Base-by-base conservation (phyloP, 2,888 invertebrate species). In the Andrena chrysosceles region DNA sequence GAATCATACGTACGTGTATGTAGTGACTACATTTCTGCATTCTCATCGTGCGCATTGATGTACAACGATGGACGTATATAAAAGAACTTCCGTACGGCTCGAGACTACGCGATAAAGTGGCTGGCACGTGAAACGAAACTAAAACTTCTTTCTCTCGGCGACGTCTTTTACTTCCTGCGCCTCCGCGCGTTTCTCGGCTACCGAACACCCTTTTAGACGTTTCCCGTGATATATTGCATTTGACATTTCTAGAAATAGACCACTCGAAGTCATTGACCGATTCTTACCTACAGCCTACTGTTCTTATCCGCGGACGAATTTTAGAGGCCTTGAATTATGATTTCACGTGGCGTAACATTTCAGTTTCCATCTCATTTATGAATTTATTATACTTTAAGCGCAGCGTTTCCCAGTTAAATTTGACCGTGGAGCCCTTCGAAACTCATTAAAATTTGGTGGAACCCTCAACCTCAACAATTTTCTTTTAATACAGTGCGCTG, bases 91-190 rank as follows among this genome's bases (percentile, higher is more conserved):
- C 77, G 80, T 77, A 83, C 85, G 82, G 67, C 52, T 49, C n/a
- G 29, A n/a, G 84, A 85, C 76, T 78, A 60, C 78, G 23, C 60
- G 76, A 83, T 85, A 83, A 54, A 62, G 64, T 74, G 20, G 16
- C 74, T 75, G 72, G 72, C 80, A 85, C 82, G 85, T 85, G 85
- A 83, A 85, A 83, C 74, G 77, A 79, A 85, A 85, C 73, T 52
- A 78, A 81, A 84, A 78, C 64, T 69, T 60, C 68, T 70, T 54
- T 54, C 70, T 35, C 60, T 6, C 49, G 29, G 16, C 26, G 69
- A 64, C 29, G 59, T 70, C 66, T 64, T 68, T 62, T 60, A 66
- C 74, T 85, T 71, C 78, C 67, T 85, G 62, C 73, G 54, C 75
- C 54, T 64, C 35, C 63, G 31, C 52, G 48, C 42, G 67, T 59